These are phyloP conservation scores for Drosophila paulistorum DNA, from an alignment of 1,140 invertebrate genomes.

Conservation along the genomic window DNA sequence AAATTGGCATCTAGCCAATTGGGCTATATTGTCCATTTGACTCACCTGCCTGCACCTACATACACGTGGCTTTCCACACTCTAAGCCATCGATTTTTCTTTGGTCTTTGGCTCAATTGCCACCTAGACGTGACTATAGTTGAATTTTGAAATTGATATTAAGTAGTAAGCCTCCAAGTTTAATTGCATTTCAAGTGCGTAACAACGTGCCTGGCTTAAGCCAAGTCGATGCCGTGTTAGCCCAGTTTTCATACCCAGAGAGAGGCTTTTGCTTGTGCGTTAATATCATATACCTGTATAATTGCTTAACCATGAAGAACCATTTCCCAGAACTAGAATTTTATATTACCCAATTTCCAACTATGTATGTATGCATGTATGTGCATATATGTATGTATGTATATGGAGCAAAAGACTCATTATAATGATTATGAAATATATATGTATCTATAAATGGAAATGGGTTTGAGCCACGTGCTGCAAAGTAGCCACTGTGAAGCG, in stretches of 20 bases:
- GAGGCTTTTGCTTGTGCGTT: slow-evolving; percentile 46
- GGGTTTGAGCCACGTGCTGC: background rate
- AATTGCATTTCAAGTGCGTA: slow-evolving; percentile 47
- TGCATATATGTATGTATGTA: slow-evolving; percentile 17
- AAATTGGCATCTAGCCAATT: slow-evolving; percentile 62
- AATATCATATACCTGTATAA: slow-evolving; percentile 25
- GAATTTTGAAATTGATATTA: slow-evolving; percentile 47
- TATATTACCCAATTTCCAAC: slow-evolving; percentile 2
- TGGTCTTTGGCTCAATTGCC: slow-evolving; percentile 40
- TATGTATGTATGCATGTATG: background rate
- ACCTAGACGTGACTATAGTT: slow-evolving; percentile 58
- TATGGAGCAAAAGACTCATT: slow-evolving; percentile 76
- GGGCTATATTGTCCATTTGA: slow-evolving; percentile 60
- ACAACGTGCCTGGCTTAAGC: slow-evolving; percentile 27
- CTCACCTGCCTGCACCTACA: slow-evolving; percentile 42
- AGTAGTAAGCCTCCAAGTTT: slow-evolving; percentile 3
- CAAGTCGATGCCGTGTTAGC: slow-evolving; percentile 11
- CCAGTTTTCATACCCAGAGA: slow-evolving; percentile 27
- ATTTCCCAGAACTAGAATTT: slow-evolving; percentile 55
- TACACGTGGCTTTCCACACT: slow-evolving; percentile 14
- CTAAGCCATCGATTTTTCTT: slow-evolving; percentile 70
- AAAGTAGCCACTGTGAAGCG: background rate
- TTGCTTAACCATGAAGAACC: slow-evolving; percentile 31
- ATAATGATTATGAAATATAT: slow-evolving; percentile 74
- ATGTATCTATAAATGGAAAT: slow-evolving; percentile 6